Evolutionary conservation across 2,888 invertebrate genomes (phyloP).

Genomic region (Morinoia aosen): DNA sequence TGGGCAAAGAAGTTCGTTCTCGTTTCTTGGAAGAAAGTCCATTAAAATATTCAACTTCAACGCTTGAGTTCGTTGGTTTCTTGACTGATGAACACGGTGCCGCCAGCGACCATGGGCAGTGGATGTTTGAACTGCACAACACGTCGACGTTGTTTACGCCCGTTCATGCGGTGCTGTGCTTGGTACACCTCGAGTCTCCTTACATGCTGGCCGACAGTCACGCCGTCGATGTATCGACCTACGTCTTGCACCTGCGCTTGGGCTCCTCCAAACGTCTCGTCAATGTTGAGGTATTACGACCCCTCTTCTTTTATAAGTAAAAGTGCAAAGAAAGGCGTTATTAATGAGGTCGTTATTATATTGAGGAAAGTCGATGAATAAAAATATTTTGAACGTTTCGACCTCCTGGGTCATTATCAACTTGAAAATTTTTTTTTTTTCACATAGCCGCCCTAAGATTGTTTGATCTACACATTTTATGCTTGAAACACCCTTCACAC

Average conservation of each 20-base stretch:
- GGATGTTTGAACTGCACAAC: constrained; percentile 46
- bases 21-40: constrained; percentile 61
- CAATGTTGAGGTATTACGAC: not conserved
- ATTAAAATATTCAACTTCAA: constrained; percentile 54
- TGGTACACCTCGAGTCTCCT: constrained; percentile 56
- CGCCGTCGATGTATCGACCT: constrained; percentile 54
- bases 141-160: not conserved
- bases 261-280: not conserved
- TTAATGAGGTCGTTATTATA: no score
- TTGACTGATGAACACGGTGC: constrained; percentile 55
- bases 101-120: constrained; percentile 50
- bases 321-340: no score
- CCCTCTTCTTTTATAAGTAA: no score
- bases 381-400: no score
- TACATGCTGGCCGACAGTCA: constrained; percentile 53
- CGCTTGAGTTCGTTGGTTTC: constrained; percentile 59
- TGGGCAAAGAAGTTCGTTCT: constrained; percentile 58
- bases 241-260: constrained; percentile 54
- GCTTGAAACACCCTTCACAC: no score
- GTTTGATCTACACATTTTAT: no score
- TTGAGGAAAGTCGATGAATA: no score
- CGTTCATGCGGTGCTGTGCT: constrained; percentile 56
- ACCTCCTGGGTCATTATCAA: no score
- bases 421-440: no score
- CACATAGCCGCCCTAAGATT: no score